Percentiles rank a stretch among this genome's conserved stretches.
These are phyloP conservation scores for Dreissena polymorpha DNA, from an alignment of 1,140 invertebrate species.

Conservation along the genomic window DNA sequence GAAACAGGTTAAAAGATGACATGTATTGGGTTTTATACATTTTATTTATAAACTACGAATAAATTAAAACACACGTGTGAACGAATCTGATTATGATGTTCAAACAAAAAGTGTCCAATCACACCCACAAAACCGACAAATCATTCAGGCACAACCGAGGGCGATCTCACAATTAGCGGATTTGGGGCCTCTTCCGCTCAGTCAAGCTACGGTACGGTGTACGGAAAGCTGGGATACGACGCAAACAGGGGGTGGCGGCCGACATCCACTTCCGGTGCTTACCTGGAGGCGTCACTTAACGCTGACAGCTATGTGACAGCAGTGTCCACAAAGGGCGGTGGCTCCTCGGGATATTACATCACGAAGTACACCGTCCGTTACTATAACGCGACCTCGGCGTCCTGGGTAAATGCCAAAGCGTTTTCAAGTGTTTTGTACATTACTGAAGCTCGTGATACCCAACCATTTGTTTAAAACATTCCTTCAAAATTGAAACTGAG, in stretches of 20 bases:
- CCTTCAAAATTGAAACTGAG: neutral
- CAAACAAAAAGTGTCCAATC: neutral
- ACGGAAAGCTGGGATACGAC: conserved; percentile 25
- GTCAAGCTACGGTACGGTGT: conserved; percentile 17
- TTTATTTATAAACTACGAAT: neutral
- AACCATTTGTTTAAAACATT: neutral
- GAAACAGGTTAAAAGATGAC: neutral
- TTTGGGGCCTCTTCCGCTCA: conserved; percentile 13
- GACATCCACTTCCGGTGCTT: neutral
- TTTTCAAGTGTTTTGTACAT: neutral
- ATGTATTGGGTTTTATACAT: neutral
- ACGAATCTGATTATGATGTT: neutral
- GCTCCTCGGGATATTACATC: conserved; percentile 24
- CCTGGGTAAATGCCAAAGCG: conserved; percentile 33
- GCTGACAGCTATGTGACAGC: conserved; percentile 40
- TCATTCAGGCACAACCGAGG: conserved; percentile 26
- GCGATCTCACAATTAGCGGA: neutral
- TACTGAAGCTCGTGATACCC: neutral
- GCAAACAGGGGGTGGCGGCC: conserved; percentile 26
- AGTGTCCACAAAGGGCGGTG: conserved; percentile 34
- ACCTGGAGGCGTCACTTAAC: conserved; percentile 28
- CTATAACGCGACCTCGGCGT: conserved; percentile 27
- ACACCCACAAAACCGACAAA: neutral
- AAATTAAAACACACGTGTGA: neutral
- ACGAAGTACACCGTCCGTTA: conserved; percentile 40